phyloP scores from a whole-genome alignment of 2,113 vertebrate species.

The Halcyon malimbica region DNA sequence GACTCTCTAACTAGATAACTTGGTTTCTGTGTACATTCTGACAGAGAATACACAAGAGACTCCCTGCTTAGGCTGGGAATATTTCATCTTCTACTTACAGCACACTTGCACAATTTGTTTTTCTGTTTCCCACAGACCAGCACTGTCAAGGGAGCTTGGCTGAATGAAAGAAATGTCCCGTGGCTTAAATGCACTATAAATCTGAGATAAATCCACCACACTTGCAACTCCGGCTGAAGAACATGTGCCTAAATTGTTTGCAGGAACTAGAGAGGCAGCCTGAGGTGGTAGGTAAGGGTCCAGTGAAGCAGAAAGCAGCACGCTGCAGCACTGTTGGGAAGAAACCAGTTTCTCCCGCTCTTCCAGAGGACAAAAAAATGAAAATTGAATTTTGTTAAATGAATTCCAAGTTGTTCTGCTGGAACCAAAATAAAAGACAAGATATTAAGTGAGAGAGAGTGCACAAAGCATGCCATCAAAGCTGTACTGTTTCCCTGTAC shows the following conservation, averaged over 20 bases:
- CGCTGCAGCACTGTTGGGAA: neutral
- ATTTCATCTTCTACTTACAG: neutral
- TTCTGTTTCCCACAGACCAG: neutral
- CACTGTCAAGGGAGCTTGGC: neutral
- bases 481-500: neutral
- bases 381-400: conserved; percentile 15
- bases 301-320: neutral
- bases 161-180: neutral
- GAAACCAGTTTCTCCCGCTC: neutral
- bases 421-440: conserved; percentile 1
- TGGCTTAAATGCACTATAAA: neutral
- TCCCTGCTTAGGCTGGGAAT: neutral
- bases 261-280: neutral
- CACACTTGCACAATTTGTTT: neutral
- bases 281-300: neutral
- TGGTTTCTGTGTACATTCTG: neutral
- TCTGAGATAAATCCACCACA: neutral
- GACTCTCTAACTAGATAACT: neutral
- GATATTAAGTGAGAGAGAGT: neutral
- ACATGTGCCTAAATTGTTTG: neutral
- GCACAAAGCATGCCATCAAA: neutral
- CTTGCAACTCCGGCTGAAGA: neutral
- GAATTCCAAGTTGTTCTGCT: neutral
- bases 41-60: neutral
- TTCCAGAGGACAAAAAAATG: neutral